Evolutionary conservation across 2,888 invertebrate species (phyloP), one percentile per base, ranked within the genome.

Genomic region (Celastrina argiolus): DNA sequence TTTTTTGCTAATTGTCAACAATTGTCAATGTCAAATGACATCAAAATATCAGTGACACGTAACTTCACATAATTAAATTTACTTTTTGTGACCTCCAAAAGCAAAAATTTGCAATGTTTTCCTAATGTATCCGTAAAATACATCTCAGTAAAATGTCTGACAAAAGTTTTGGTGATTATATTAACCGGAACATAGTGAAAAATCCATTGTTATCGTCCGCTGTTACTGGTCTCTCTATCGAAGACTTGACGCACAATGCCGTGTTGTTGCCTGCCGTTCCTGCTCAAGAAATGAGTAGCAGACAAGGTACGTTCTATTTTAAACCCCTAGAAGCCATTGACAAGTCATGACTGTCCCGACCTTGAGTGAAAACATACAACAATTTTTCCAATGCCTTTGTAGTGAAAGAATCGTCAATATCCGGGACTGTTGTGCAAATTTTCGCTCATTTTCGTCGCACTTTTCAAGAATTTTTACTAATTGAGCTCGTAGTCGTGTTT

Each of bases 181-280:
- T 81, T 67, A 84, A 81, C 74, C 83, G 82, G 80, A 85, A 83
- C 80, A 78, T 85, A 69, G 85, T 91, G 77, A 90, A 89, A 91
- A 96, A 96, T 86, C 94, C 95, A 36, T 90, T 96, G 75, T 90
- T 96, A 70, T 94, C 94, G 74, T 94, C 94, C 66, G 94, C 95
- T 69, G 95, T 95, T 71, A 94, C 94, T 73, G 95, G 94, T 66
- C 92, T 94, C 73, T 94, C 94, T 14, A 92, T 94, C 66, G 95
- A 96, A 74, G 95, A 95, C 84, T 94, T 95, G 87, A 92, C 94
- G 72, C 94, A 94, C 80, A 94, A 94, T 84, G 93, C 94, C 68
- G 87, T 95, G 69, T 85, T 96, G 76, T 88, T 95, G 78, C 95
- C 96, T 75, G 95, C 94, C 74, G 79, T 84, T 69, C 83, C 81